Percentiles rank a stretch among this genome's conserved stretches.
phyloP scores from a whole-genome alignment of 1,140 invertebrate genomes.

The Drosophila sturtevanti region DNA sequence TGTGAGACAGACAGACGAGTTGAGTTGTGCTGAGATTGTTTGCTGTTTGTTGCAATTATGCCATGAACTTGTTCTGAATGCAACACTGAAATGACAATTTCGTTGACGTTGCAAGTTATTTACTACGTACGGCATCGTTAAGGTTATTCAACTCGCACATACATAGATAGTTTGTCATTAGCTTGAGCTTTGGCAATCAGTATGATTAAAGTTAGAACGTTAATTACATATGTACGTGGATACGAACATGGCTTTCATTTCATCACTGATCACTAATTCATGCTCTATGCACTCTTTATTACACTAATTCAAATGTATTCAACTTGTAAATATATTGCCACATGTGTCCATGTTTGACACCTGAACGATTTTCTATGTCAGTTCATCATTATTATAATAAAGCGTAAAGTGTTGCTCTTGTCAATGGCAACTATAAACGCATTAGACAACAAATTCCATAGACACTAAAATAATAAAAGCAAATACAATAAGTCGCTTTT shows the following conservation, averaged over 20 bases:
- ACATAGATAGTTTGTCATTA: constrained; percentile 71
- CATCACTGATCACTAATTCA: constrained; percentile 23
- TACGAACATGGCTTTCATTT: constrained; percentile 15
- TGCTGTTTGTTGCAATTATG: constrained; percentile 68
- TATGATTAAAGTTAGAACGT: constrained; percentile 40
- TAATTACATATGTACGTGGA: constrained; percentile 52
- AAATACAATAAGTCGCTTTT: constrained; percentile 15
- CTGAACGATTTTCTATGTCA: constrained; percentile 70
- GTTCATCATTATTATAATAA: not conserved
- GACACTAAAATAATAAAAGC: constrained; percentile 46
- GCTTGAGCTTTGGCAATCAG: constrained; percentile 46
- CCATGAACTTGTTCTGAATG: constrained; percentile 75
- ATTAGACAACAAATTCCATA: constrained; percentile 43
- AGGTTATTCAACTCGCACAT: constrained; percentile 74
- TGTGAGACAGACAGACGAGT: constrained; percentile 22
- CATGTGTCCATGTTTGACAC: constrained; percentile 52
- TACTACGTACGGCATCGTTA: constrained; percentile 2
- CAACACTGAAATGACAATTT: constrained; percentile 77
- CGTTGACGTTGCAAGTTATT: constrained; percentile 62
- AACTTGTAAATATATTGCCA: constrained; percentile 25
- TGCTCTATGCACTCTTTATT: constrained; percentile 7
- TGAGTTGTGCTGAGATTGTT: constrained; percentile 39
- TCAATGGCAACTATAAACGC: constrained; percentile 16
- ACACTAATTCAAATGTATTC: constrained; percentile 6
- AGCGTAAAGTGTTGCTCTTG: not conserved